Percentiles rank a stretch among this genome's conserved stretches.
These are phyloP conservation scores for Geophilus truncorum DNA, from an alignment of 2,888 invertebrate species.

Conservation along the genomic window DNA sequence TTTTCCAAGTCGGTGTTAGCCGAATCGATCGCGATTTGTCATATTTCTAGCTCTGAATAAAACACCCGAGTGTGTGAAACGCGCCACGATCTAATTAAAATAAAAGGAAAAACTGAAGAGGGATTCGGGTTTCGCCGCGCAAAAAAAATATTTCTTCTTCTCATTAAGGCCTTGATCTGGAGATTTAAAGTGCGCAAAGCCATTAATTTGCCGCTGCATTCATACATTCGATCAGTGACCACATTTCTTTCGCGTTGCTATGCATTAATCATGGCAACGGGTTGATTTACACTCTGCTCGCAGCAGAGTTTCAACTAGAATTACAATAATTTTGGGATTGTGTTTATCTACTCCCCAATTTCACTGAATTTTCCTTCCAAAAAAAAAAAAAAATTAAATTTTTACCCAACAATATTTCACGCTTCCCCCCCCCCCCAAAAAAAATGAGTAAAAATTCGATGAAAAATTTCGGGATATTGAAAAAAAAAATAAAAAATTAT, in stretches of 20 bases:
- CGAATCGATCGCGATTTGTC: not conserved
- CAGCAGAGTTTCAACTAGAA: not conserved
- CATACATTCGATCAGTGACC: not conserved
- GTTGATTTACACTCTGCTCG: not conserved
- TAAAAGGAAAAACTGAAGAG: not conserved
- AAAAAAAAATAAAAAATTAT: too few species aligned
- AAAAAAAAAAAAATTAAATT: too few species aligned
- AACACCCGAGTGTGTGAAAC: not conserved
- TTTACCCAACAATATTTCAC: too few species aligned
- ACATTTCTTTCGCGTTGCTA: not conserved
- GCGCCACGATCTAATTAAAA: not conserved
- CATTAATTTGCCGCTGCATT: not conserved
- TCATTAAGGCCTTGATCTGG: not conserved
- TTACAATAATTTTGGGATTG: not conserved
- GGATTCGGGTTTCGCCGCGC: not conserved
- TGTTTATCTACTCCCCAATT: too few species aligned
- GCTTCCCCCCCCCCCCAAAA: too few species aligned
- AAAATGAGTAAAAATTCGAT: too few species aligned
- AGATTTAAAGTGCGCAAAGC: not conserved
- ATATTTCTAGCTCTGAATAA: not conserved
- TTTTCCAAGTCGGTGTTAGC: not conserved
- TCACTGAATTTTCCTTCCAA: too few species aligned
- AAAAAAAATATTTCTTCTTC: not conserved
- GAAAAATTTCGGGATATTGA: too few species aligned
- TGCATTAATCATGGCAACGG: not conserved